Evolutionary conservation across 2,888 invertebrate genomes (phyloP), one percentile per base, ranked within the genome.

Genomic region (Altica lythri): DNA sequence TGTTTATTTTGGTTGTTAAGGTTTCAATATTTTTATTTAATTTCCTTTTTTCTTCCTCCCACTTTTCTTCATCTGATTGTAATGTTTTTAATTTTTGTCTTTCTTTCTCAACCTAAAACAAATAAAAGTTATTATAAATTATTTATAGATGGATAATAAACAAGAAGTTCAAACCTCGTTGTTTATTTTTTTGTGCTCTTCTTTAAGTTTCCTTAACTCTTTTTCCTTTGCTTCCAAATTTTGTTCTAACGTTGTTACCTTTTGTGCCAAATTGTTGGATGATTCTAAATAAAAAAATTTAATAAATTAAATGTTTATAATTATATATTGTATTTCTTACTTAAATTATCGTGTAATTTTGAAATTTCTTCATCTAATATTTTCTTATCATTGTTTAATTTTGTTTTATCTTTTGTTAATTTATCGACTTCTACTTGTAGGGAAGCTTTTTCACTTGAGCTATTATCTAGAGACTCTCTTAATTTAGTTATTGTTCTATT

Each of bases 211-310:
- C 40, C 81, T 82, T 48, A 80, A 76, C 71, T 82, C 83, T 64
- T 83, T 87, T 60, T 84, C 85, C 72, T 86, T 84, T 19, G 77
- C 76, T 63, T 83, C 82, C 59, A 89, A 75, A 61, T 86, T 84
- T 57, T 80, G 81, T 69, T 86, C 85, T 2, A 84, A 76, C 35
- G 82, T 81, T 67, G 86, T 86, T 64, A 87, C 80, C 73, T 81
- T 87, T 73, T 78, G 82, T 75, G 78, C 83, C 71, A 77, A 79
- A 42, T 80, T 78, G 16, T 79, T 75, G 32, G 80, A 78, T 47
- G 77, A 77, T 77, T 83, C 86, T 86, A 57, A 38, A 72, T n/a
- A n/a, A n/a, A n/a, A n/a, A n/a, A n/a, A n/a, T n/a, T n/a, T n/a
- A n/a, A n/a, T n/a, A 19, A 25, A 14, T 46, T 40, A 40, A 16